Base-by-base conservation (phyloP, 1,140 invertebrate species). In the Megalonaias nervosa region DNA sequence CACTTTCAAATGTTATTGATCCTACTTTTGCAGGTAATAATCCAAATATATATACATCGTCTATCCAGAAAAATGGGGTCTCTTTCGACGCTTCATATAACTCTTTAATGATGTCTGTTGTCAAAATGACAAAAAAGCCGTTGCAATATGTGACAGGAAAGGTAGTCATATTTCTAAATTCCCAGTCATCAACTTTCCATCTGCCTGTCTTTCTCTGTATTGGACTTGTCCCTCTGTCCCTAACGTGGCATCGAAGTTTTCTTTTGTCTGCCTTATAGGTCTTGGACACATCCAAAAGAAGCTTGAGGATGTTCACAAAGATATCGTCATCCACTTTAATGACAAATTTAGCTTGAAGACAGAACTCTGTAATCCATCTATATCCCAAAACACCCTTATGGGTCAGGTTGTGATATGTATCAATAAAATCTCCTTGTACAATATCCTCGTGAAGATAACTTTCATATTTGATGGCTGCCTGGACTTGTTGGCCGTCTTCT, bases 351-450 rank as follows among this genome's bases (percentile, higher is more conserved):
- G 94, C 95, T 80, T 92, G 91, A 75, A 80, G 80, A 86, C 90
- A 93, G 89, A 94, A 92, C 86, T 94, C 93, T 14, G 93, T 92
- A 64, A 94, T 92, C 94, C 26, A 31, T 31, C 26, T 31, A 31
- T 31, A 31, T 31, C 26, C 26, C 26, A 31, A 31, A 31, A 31
- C 95, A 97, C 96, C 95, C 89, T 97, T 97, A 84, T 96, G 95
- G 1, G 96, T 96, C 90, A 97, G 93, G 89, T 97, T 97, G 77
- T 93, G 92, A 86, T 97, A 97, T 21, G 92, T 92, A 91, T 97
- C 96, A 16, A 92, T 76, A 88, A 97, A 96, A 81, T 93, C 94
- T 19, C 95, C 95, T 90, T 96, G 95, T 56, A 97, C 92, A 73
- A 97, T 92, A 86, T 97, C 96, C n/a, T 91, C 89, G 83, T 94